Percentiles rank a stretch among this genome's conserved stretches.
phyloP scores from a whole-genome alignment of 2,113 vertebrate species.

The Chaetodon auriga region DNA sequence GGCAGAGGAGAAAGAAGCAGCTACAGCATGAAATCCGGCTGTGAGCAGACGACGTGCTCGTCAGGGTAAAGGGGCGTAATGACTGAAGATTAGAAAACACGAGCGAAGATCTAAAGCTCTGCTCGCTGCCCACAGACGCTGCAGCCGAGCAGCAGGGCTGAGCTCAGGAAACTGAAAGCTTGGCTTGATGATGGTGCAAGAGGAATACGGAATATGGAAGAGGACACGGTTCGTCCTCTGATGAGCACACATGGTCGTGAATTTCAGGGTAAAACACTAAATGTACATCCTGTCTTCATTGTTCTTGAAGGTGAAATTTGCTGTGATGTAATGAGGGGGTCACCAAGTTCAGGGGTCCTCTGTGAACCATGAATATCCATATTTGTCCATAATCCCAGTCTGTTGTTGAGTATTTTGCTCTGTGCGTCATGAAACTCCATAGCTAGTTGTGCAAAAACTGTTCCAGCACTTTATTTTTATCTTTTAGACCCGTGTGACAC shows the following conservation, averaged over 20 bases:
- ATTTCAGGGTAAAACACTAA: background rate
- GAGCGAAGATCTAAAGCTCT: conserved; percentile 28
- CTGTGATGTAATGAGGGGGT: no score
- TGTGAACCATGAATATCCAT: no score
- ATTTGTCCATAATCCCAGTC: no score
- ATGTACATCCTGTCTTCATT: no score
- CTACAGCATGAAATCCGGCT: conserved; percentile 18
- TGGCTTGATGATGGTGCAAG: background rate
- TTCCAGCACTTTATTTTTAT: background rate
- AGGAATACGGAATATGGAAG: no score
- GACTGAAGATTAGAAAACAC: conserved; percentile 23
- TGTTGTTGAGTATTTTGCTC: no score
- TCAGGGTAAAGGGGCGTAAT: conserved; percentile 4
- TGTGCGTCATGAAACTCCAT: background rate
- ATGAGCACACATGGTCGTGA: background rate
- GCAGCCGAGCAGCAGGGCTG: background rate
- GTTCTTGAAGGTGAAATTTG: no score
- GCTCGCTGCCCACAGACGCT: background rate
- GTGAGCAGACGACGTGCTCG: conserved; percentile 16
- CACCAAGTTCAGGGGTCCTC: no score
- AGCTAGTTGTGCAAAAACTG: background rate
- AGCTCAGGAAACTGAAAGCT: background rate
- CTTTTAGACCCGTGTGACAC: background rate
- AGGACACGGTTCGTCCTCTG: background rate
- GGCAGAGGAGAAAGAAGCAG: background rate